A percentile compares a stretch with the other conserved stretches of the same genome.
phyloP scores from a whole-genome alignment of 2,113 vertebrate species.

The Prochilodus magdalenae region DNA sequence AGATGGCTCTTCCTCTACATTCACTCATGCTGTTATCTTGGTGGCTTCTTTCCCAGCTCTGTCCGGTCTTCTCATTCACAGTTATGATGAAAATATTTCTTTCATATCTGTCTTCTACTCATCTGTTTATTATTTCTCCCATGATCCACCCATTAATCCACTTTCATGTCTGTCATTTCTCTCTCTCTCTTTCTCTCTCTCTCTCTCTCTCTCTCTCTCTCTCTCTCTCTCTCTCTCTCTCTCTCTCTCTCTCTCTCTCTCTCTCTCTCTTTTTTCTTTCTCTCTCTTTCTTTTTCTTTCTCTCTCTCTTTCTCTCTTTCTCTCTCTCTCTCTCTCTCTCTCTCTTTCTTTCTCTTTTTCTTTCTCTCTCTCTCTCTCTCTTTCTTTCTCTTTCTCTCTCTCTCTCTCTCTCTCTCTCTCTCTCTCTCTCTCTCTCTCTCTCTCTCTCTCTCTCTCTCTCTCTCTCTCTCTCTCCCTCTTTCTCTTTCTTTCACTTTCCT shows the following conservation, averaged over 20 bases:
- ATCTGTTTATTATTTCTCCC: slow-evolving; percentile 22
- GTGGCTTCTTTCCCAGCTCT: background rate
- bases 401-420: background rate
- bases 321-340: background rate
- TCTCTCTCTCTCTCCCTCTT: slow-evolving; percentile 2
- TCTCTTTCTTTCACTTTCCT: no score
- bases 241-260: slow-evolving; percentile 69
- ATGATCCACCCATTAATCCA: background rate
- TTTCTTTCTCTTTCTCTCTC: background rate
- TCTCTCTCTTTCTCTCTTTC: background rate
- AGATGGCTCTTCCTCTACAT: background rate
- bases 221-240: background rate
- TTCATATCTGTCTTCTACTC: background rate
- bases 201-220: slow-evolving; percentile 4
- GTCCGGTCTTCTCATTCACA: no score
- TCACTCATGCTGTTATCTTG: background rate
- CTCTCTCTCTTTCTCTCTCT: no score
- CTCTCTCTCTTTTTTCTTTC: no score
- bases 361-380: no score
- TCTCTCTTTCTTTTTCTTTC: no score
- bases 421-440: slow-evolving; percentile 53
- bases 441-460: slow-evolving; percentile 61
- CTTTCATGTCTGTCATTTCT: no score
- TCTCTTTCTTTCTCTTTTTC: slow-evolving; percentile 71
- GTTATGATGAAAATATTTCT: no score